Base-by-base conservation (phyloP, 1,140 invertebrate genomes). In the Drosophila subobscura region DNA sequence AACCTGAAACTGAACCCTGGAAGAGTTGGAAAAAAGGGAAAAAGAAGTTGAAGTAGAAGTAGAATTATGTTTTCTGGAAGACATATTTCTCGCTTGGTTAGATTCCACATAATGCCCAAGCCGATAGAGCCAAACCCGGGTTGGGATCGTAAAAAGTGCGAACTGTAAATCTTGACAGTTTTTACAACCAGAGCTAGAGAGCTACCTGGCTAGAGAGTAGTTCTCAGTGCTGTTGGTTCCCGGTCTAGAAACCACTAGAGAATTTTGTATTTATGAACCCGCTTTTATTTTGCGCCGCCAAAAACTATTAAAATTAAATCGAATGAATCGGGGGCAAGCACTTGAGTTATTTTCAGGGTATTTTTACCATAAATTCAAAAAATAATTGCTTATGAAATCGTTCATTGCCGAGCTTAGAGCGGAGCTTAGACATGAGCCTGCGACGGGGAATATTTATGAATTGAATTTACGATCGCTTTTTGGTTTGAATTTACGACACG, bases 121-220 rank as follows among this genome's bases (percentile, higher is more conserved):
- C 81, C 73, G 50, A 85, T 77, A 74, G 73, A 81, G 58, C 37
- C 55, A 51, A 46, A 66, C 59, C 53, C 57, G 41, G 29, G 0
- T 20, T 20, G 27, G 71, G 46, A 85, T 86, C 83, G 83, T 86
- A 88, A 86, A 86, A 80, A 88, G 75, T 88, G 84, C 78, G 59
- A 88, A 86, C 84, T 86, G 83, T 86, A 86, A 86, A 86, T 86
- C 83, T 88, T 83, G 83, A 89, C 83, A 72, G 78, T 79, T 88
- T 86, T 86, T 88, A 86, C 73, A 78, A 63, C 77, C 74, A 59
- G 65, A 42, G 27, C 41, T 23, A 4, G 40, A 20, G 16, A 20
- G 16, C 16, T 37, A 42, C 25, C 49, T 33, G 12, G 40, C 27
- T 12, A 33, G 44, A 49, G 41, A 37, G 12, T 66, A 47, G 49